Conservation (phyloP, 2,888 invertebrate species). For the Torymus auratus region DNA sequence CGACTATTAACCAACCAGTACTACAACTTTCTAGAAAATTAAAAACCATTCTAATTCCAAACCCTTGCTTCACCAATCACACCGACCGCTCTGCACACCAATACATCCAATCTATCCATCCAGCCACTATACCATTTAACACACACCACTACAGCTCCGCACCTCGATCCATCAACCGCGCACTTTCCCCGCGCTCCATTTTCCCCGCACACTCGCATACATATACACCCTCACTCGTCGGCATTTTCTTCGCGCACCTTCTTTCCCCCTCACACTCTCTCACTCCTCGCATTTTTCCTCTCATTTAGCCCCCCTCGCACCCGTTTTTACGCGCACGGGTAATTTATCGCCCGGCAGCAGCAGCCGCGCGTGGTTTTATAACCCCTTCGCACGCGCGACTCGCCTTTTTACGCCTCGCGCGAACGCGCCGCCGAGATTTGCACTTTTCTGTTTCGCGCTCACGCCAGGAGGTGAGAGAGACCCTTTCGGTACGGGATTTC, state of each 20-base stretch:
- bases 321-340: conserved; percentile 49
- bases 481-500: no score
- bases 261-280: conserved; percentile 17
- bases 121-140: no score
- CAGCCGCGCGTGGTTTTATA: conserved; percentile 37
- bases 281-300: conserved; percentile 41
- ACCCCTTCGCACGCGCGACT: conserved; percentile 33
- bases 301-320: conserved; percentile 49
- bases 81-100: no score
- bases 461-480: no score
- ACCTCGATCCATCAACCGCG: not conserved
- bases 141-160: no score
- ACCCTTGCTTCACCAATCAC: no score
- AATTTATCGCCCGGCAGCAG: conserved; percentile 51
- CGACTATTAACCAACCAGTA: no score
- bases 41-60: no score
- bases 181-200: not conserved
- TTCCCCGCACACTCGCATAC: not conserved
- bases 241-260: conserved; percentile 12
- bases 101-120: no score
- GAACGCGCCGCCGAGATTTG: conserved; percentile 44
- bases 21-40: no score
- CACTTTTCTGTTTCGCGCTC: not conserved
- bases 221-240: not conserved
- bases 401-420: conserved; percentile 46